A percentile compares a stretch with the other conserved stretches of the same genome.
These are phyloP conservation scores for Atherinomorus stipes DNA, from an alignment of 2,113 vertebrate genomes.

Conservation along the genomic window DNA sequence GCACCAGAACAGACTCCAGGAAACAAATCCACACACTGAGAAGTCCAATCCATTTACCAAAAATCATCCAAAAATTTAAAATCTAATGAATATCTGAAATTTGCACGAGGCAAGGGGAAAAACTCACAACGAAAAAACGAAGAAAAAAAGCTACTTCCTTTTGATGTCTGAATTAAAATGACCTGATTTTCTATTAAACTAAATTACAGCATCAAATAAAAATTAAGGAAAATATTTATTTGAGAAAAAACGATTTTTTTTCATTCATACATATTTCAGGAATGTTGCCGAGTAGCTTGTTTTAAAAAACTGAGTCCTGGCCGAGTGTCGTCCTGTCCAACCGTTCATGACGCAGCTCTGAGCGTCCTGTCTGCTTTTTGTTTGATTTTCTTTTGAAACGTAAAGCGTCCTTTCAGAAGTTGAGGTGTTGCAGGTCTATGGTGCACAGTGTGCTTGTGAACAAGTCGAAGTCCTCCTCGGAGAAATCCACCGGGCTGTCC, in stretches of 20 bases:
- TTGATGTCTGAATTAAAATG: constrained; percentile 52
- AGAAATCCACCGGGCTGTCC: constrained; percentile 90
- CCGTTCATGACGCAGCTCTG: constrained; percentile 46
- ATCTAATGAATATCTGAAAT: constrained; percentile 82
- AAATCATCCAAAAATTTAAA: constrained; percentile 30
- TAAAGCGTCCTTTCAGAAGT: constrained; percentile 79
- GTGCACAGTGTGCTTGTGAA: constrained; percentile 93
- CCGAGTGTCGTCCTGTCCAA: constrained; percentile 27
- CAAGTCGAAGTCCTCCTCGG: constrained; percentile 93
- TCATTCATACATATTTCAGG: constrained; percentile 63
- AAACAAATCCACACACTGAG: constrained; percentile 67
- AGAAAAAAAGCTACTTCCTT: constrained; percentile 28
- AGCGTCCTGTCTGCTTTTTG: not conserved
- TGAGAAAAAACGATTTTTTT: constrained; percentile 28
- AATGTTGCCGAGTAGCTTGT: constrained; percentile 76
- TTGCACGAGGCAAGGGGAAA: constrained; percentile 50
- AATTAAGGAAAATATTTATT: constrained; percentile 5
- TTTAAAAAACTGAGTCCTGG: constrained; percentile 27
- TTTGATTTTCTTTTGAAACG: not conserved
- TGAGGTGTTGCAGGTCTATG: constrained; percentile 89
- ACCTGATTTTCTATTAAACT: constrained; percentile 21
- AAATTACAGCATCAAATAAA: constrained; percentile 42
- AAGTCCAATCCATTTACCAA: constrained; percentile 10
- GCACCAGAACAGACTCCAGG: constrained; percentile 67
- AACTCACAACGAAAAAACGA: constrained; percentile 60